Percentiles rank a stretch among this genome's conserved stretches.
These are phyloP conservation scores for Morus bassanus DNA, from an alignment of 2,797 vertebrate genomes.

Conservation along the genomic window DNA sequence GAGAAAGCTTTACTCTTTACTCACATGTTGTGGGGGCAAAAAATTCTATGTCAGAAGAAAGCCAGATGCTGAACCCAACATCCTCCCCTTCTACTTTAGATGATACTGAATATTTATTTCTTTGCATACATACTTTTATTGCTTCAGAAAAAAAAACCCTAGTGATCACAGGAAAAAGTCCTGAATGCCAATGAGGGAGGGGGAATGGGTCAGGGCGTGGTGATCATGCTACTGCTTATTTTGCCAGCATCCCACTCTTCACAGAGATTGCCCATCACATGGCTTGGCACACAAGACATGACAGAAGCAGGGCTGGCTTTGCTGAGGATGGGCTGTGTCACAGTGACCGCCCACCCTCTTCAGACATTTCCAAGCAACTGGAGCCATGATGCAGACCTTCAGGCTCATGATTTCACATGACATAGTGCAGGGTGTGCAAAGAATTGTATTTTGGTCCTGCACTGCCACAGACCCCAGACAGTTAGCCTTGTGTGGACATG, in stretches of 20 bases:
- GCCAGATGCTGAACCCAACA: not conserved
- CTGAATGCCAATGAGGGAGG: not conserved
- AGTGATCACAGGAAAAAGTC: not conserved
- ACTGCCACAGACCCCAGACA: not conserved
- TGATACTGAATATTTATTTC: not conserved
- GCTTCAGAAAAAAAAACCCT: not conserved
- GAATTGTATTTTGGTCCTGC: fast-evolving
- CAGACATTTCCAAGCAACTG: not conserved
- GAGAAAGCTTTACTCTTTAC: not conserved
- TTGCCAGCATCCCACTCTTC: not conserved
- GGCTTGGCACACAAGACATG: no score
- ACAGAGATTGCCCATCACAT: not conserved
- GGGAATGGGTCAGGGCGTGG: not conserved
- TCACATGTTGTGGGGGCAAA: fast-evolving
- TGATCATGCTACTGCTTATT: fast-evolving
- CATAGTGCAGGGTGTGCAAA: not conserved
- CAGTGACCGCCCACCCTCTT: fast-evolving
- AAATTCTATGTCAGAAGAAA: not conserved
- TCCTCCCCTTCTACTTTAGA: not conserved
- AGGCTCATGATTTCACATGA: not conserved
- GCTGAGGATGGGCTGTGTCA: not conserved
- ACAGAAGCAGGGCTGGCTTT: not conserved
- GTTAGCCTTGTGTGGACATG: not conserved
- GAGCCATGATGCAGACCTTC: not conserved
- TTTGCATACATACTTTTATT: not conserved